Percentiles rank a stretch among this genome's conserved stretches.
These are phyloP conservation scores for Rhynchopsitta pachyrhyncha DNA, from an alignment of 2,113 vertebrate species.

Conservation along the genomic window DNA sequence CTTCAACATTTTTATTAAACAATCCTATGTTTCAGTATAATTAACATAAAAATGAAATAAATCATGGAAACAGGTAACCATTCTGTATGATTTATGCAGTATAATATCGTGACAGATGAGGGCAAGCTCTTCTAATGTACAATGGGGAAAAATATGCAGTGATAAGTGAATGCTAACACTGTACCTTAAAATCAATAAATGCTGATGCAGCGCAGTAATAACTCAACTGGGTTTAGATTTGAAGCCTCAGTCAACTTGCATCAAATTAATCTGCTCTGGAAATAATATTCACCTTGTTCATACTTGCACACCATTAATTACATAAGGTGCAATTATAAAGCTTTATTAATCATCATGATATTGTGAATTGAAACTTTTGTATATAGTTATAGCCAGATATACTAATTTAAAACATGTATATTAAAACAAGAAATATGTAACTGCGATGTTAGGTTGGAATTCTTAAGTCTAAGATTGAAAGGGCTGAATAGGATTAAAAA, in stretches of 20 bases:
- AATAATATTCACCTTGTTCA: background rate
- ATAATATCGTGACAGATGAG: slow-evolving; percentile 37
- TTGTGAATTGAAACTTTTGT: slow-evolving; percentile 33
- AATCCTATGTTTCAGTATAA: slow-evolving; percentile 32
- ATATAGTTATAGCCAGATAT: background rate
- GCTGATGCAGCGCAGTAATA: slow-evolving; percentile 28
- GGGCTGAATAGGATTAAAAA: background rate
- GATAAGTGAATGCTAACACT: slow-evolving; percentile 54
- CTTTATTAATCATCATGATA: slow-evolving; percentile 29
- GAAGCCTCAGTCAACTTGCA: slow-evolving; percentile 9
- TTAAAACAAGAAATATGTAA: background rate
- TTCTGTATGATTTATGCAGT: slow-evolving; percentile 34
- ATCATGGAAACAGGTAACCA: slow-evolving; percentile 42
- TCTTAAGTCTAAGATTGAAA: slow-evolving; percentile 14
- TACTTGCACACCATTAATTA: slow-evolving; percentile 43
- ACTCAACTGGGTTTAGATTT: slow-evolving; percentile 22
- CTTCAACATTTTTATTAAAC: slow-evolving; percentile 55
- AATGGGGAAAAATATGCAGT: slow-evolving; percentile 50
- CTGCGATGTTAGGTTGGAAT: background rate
- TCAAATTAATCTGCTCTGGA: slow-evolving; percentile 30
- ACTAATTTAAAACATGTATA: background rate
- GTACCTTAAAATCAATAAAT: slow-evolving; percentile 45
- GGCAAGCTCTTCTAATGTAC: slow-evolving; percentile 21
- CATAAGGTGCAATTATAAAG: slow-evolving; percentile 17
- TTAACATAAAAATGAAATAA: slow-evolving; percentile 57